Conservation (phyloP, 2,113 vertebrate species). For the Leptocoma aspasia region DNA sequence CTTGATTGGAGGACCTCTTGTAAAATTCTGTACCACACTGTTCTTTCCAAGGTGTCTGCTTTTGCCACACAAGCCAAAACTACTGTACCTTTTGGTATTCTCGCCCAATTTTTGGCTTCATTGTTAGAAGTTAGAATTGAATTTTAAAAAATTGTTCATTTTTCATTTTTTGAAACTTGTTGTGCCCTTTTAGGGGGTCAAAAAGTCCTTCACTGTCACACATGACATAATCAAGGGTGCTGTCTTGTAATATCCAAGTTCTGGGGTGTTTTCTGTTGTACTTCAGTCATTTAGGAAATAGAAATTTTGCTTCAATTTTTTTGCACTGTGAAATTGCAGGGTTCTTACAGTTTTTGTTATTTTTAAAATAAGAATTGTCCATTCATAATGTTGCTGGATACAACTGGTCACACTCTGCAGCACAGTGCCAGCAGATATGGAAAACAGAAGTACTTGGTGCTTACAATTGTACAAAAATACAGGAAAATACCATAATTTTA, state of each 20-base stretch:
- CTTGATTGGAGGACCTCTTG: neutral
- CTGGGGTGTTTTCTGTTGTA: neutral
- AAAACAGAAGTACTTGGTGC: neutral
- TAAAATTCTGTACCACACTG: neutral
- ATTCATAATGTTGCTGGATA: neutral
- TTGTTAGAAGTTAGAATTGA: neutral
- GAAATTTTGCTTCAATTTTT: neutral
- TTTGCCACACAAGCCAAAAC: neutral
- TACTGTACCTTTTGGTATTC: neutral
- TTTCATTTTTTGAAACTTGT: neutral
- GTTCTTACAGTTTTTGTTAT: neutral
- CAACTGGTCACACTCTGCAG: neutral
- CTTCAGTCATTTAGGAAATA: neutral
- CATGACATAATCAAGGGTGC: neutral
- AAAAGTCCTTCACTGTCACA: neutral
- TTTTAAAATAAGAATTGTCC: neutral
- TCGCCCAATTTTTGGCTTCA: neutral
- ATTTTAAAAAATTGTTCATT: accelerated
- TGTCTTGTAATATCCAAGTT: neutral
- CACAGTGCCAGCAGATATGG: neutral
- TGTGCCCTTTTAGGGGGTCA: neutral
- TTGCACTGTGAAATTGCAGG: neutral
- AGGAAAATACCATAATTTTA: neutral
- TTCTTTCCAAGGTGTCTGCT: neutral
- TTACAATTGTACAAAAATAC: neutral